Evolutionary conservation across 2,797 vertebrate species (phyloP).

Genomic region (Orestias chungarensis): DNA sequence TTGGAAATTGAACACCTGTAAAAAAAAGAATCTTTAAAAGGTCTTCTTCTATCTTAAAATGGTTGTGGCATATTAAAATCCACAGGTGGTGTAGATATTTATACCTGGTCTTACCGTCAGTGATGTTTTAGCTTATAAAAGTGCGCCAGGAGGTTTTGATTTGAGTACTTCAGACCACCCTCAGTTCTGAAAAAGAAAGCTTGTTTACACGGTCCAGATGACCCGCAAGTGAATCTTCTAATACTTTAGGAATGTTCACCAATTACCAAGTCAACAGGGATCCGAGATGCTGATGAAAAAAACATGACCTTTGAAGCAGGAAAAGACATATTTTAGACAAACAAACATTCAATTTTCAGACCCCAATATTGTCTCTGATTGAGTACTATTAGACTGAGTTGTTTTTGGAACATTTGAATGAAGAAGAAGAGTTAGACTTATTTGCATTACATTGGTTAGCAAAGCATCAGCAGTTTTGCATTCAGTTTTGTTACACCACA

Average conservation of each 20-base stretch:
- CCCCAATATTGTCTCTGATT: slow-evolving; percentile 8
- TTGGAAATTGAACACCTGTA: slow-evolving; percentile 21
- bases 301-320: slow-evolving; percentile 33
- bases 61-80: slow-evolving; percentile 18
- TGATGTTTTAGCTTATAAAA: slow-evolving; percentile 38
- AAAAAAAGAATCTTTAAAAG: slow-evolving; percentile 16
- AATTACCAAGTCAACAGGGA: slow-evolving; percentile 61
- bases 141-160: slow-evolving; percentile 67
- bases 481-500: slow-evolving; percentile 30
- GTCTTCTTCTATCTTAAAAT: slow-evolving; percentile 21
- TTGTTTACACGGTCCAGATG: slow-evolving; percentile 69
- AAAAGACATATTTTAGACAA: slow-evolving; percentile 39
- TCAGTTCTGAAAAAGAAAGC: slow-evolving; percentile 44
- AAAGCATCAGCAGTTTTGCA: slow-evolving; percentile 13
- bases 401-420: neutral
- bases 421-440: neutral
- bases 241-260: slow-evolving; percentile 75
- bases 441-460: slow-evolving; percentile 14
- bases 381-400: slow-evolving; percentile 7
- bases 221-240: slow-evolving; percentile 74
- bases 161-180: slow-evolving; percentile 71
- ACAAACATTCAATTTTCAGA: slow-evolving; percentile 32
- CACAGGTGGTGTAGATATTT: slow-evolving; percentile 24
- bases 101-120: slow-evolving; percentile 33
- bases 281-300: slow-evolving; percentile 57